These are phyloP conservation scores for Dallia pectoralis DNA, from an alignment of 2,797 vertebrate genomes.

Conservation along the genomic window DNA sequence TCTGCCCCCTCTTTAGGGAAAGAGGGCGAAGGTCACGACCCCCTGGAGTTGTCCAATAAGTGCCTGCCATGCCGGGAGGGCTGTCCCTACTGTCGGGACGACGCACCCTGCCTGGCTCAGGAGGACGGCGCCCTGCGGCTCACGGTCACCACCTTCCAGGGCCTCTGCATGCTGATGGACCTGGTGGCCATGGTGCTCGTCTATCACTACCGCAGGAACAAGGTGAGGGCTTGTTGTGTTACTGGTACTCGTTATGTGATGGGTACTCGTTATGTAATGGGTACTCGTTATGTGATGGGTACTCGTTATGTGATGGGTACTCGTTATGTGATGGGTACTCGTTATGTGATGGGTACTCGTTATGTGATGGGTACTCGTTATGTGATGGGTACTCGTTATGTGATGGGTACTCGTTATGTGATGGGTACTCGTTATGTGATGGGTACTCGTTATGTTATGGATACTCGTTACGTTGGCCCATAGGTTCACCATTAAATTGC, in stretches of 20 bases:
- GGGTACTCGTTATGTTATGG: no score
- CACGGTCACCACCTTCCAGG: conserved; percentile 91
- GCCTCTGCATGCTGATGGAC: conserved; percentile 85
- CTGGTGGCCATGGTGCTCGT: conserved; percentile 84
- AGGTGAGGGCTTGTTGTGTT: background rate
- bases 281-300: background rate
- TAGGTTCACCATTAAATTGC: no score
- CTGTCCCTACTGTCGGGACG: conserved; percentile 87
- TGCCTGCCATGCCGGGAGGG: conserved; percentile 92
- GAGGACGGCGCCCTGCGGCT: conserved; percentile 86
- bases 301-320: background rate
- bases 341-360: background rate
- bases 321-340: no score
- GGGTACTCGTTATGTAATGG: background rate
- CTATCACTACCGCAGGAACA: conserved; percentile 91
- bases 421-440: background rate
- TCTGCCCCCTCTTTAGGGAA: conserved; percentile 71
- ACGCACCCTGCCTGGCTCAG: conserved; percentile 88
- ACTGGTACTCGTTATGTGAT: background rate
- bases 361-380: no score
- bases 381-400: no score
- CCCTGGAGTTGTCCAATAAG: conserved; percentile 76
- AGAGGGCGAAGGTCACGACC: conserved; percentile 58
- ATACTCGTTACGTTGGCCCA: no score
- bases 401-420: no score